These are phyloP conservation scores for Campylorhamphus procurvoides DNA, from an alignment of 2,113 vertebrate species.

Conservation along the genomic window DNA sequence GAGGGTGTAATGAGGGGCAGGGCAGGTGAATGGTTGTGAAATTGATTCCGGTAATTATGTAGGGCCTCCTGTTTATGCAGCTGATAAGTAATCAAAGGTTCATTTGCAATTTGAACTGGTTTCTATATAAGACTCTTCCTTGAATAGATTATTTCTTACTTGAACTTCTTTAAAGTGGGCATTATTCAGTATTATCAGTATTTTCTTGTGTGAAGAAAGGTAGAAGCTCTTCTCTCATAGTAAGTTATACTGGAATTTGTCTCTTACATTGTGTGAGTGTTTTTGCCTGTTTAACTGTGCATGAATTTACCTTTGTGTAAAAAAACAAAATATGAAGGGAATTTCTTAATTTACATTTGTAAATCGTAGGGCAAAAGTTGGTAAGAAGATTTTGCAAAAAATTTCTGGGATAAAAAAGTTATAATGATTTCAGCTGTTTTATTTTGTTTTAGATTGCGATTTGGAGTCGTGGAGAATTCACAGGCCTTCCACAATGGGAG, in stretches of 20 bases:
- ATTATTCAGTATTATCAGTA: not conserved
- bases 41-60: not conserved
- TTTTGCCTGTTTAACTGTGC: not conserved
- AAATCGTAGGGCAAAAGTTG: not conserved
- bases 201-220: not conserved
- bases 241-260: not conserved
- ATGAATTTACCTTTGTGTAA: not conserved
- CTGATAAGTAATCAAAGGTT: not conserved
- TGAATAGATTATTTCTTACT: not conserved
- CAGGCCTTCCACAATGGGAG: conserved; percentile 62
- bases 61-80: not conserved
- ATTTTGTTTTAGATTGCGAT: conserved; percentile 60
- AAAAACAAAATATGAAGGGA: not conserved
- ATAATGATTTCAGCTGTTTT: conserved; percentile 17
- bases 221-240: not conserved
- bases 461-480: conserved; percentile 33
- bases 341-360: not conserved
- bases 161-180: not conserved
- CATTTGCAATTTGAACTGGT: not conserved
- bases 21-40: not conserved
- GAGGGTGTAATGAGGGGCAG: not conserved
- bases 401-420: not conserved
- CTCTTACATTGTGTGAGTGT: not conserved
- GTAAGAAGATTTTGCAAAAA: not conserved
- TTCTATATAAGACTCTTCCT: not conserved